Percentiles rank a stretch among this genome's conserved stretches.
These are phyloP conservation scores for Gnathonemus echidnorhynchus DNA, from an alignment of 2,113 vertebrate species.

Conservation along the genomic window DNA sequence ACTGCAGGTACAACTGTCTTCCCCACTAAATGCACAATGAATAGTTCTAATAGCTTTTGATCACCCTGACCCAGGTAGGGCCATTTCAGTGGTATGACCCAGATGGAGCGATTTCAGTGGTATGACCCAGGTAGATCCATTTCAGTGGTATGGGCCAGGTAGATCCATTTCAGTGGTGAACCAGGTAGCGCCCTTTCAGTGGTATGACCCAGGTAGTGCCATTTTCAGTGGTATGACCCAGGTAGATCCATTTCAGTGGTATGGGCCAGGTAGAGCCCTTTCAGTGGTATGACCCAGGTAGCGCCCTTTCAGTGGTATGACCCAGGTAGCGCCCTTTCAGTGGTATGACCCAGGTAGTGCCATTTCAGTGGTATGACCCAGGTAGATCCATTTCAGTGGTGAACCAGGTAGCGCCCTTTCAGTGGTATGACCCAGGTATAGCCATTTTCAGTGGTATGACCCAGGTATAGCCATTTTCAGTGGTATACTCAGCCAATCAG, in stretches of 20 bases:
- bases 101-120: background rate
- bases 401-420: background rate
- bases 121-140: background rate
- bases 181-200: too few species aligned
- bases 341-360: background rate
- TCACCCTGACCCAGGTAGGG: background rate
- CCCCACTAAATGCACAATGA: background rate
- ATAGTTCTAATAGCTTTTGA: background rate
- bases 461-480: background rate
- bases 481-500: background rate
- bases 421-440: background rate
- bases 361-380: background rate
- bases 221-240: too few species aligned
- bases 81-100: background rate
- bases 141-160: background rate
- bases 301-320: background rate
- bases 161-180: too few species aligned
- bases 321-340: background rate
- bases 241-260: background rate
- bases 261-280: background rate
- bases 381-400: background rate
- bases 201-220: too few species aligned
- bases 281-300: background rate
- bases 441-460: background rate
- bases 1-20: background rate